Percentiles rank a stretch among this genome's conserved stretches.
phyloP scores from a whole-genome alignment of 30 jellyfish, hydroid and myxozoan species.

The Aurelia aurita region DNA sequence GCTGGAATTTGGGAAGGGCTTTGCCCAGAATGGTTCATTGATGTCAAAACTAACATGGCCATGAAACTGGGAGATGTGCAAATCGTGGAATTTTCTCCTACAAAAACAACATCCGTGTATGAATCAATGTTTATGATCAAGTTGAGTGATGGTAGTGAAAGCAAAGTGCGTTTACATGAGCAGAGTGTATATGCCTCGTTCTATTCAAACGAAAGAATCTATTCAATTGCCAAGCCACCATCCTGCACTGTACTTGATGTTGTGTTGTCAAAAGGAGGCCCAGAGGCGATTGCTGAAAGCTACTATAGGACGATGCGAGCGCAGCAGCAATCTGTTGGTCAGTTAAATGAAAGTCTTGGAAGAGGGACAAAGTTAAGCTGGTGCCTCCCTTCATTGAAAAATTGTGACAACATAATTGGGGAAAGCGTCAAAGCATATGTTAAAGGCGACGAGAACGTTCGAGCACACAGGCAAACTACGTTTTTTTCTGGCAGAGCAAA shows the following conservation, averaged over 20 bases:
- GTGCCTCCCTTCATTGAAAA: slow-evolving; percentile 41
- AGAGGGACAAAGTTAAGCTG: slow-evolving; percentile 28
- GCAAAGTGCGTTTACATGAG: slow-evolving; percentile 14
- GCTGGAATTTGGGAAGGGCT: slow-evolving; percentile 40
- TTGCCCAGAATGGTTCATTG: slow-evolving; percentile 58
- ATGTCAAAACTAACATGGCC: neutral
- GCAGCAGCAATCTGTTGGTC: slow-evolving; percentile 51
- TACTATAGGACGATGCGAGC: slow-evolving; percentile 38
- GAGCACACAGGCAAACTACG: slow-evolving; percentile 2
- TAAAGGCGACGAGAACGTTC: slow-evolving; percentile 14
- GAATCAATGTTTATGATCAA: neutral
- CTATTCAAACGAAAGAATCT: slow-evolving; percentile 16
- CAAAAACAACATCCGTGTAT: too few relatives aligned
- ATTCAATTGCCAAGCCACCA: slow-evolving; percentile 21
- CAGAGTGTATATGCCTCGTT: slow-evolving; percentile 24
- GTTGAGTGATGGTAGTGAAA: slow-evolving; percentile 14
- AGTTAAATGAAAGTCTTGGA: slow-evolving; percentile 11
- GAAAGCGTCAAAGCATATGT: slow-evolving; percentile 28
- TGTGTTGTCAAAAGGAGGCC: slow-evolving; percentile 39
- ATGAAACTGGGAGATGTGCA: slow-evolving; percentile 1
- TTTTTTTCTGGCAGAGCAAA: too few relatives aligned
- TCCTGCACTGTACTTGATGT: slow-evolving; percentile 8
- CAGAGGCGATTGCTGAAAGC: slow-evolving; percentile 63
- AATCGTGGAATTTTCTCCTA: neutral
- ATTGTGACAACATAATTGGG: slow-evolving; percentile 14